Conservation (phyloP, 2,888 invertebrate genomes). For the Lycia hirtaria region DNA sequence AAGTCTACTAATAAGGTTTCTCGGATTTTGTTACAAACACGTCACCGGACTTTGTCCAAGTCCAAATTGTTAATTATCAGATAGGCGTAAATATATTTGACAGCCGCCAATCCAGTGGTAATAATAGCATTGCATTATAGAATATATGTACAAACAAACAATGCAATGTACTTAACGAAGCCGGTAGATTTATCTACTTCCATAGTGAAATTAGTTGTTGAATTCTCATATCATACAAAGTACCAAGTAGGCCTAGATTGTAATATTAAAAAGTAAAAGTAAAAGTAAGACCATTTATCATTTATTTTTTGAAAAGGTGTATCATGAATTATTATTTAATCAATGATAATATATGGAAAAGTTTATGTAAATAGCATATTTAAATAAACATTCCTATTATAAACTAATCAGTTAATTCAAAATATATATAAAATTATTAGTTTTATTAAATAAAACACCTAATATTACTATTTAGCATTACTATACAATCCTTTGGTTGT, state of each 20-base stretch:
- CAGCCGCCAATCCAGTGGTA: too few relatives aligned
- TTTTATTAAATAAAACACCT: too few relatives aligned
- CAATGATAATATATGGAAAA: background rate
- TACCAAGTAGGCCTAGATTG: constrained; percentile 22
- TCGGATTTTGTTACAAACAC: too few relatives aligned
- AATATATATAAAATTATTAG: constrained; percentile 7
- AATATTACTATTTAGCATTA: constrained; percentile 1
- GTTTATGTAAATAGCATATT: background rate
- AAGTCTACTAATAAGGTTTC: too few relatives aligned
- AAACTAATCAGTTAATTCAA: background rate
- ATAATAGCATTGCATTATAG: too few relatives aligned
- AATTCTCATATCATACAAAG: constrained; percentile 21
- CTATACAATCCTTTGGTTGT: constrained; percentile 21
- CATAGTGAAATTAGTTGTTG: background rate
- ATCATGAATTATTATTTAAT: background rate
- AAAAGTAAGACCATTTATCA: background rate
- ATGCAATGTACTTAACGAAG: too few relatives aligned
- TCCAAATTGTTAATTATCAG: too few relatives aligned
- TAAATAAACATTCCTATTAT: constrained; percentile 2
- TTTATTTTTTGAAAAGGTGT: background rate
- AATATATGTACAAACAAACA: too few relatives aligned
- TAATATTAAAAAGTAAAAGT: background rate
- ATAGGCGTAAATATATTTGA: too few relatives aligned
- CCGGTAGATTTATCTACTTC: background rate
- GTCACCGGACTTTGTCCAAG: too few relatives aligned